phyloP scores from a whole-genome alignment of 2,888 invertebrate species.

The Alviniconcha strummeri region DNA sequence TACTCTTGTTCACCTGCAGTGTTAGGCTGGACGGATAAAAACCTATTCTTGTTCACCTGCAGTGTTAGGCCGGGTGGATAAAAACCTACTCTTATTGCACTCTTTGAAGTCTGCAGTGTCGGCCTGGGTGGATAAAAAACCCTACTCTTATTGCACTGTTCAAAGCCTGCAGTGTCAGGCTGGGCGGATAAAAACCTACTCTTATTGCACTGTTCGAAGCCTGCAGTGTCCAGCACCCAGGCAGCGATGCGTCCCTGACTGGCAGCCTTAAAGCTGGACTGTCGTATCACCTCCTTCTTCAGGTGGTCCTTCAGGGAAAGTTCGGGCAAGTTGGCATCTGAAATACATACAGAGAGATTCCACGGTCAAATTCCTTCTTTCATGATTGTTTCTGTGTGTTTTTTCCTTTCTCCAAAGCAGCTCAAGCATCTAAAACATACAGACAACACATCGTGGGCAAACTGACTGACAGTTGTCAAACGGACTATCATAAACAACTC shows the following conservation, averaged over 20 bases:
- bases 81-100: too few relatives aligned
- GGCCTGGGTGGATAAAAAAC: too few relatives aligned
- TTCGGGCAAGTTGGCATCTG: conserved; percentile 54
- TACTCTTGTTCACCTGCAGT: conserved; percentile 61
- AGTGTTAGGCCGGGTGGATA: too few relatives aligned
- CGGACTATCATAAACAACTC: too few relatives aligned
- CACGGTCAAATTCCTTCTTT: too few relatives aligned
- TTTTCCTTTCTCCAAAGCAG: too few relatives aligned
- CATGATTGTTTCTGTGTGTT: too few relatives aligned
- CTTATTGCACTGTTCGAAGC: conserved; percentile 79
- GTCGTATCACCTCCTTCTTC: conserved; percentile 48
- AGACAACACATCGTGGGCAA: not conserved
- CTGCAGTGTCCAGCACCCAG: conserved; percentile 83
- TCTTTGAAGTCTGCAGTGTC: too few relatives aligned
- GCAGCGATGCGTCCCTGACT: conserved; percentile 75
- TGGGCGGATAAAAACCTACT: conserved; percentile 51
- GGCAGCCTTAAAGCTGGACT: conserved; percentile 45
- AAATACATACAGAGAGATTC: conserved; percentile 9
- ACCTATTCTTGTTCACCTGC: not conserved
- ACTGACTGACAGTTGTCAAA: too few relatives aligned
- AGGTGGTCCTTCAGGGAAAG: conserved; percentile 49
- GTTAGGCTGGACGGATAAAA: too few relatives aligned
- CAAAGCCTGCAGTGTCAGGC: conserved; percentile 67
- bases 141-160: conserved; percentile 74
- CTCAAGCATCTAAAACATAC: not conserved